Evolutionary conservation across 2,888 invertebrate genomes (phyloP).

Genomic region (Megastigmus dorsalis): DNA sequence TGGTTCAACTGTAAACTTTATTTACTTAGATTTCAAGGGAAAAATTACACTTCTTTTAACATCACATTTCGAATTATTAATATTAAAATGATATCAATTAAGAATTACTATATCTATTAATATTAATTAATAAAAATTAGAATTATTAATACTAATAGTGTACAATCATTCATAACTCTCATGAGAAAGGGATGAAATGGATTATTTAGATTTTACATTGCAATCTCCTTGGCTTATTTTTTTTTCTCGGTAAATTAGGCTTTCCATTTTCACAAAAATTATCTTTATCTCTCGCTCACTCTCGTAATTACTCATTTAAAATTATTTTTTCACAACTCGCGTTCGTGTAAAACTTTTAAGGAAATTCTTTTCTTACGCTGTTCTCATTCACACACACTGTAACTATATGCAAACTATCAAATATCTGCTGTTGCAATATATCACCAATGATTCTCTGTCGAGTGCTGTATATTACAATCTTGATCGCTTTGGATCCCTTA

Average conservation of each 20-base stretch:
- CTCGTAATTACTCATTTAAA: constrained; percentile 44
- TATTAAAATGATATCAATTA: constrained; percentile 72
- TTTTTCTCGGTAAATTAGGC: constrained; percentile 64
- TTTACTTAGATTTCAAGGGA: constrained; percentile 67
- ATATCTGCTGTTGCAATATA: constrained; percentile 61
- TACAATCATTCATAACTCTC: constrained; percentile 72
- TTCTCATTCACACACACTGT: constrained; percentile 56
- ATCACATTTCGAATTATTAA: constrained; percentile 73
- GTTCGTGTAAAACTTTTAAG: constrained; percentile 54
- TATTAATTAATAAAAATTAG: constrained; percentile 71
- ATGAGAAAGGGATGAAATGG: constrained; percentile 60
- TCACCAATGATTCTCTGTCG: constrained; percentile 60
- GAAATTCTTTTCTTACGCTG: constrained; percentile 49
- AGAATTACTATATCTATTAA: constrained; percentile 69
- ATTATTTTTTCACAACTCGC: constrained; percentile 43
- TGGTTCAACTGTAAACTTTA: constrained; percentile 71
- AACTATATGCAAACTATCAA: constrained; percentile 60
- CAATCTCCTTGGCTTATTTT: constrained; percentile 59
- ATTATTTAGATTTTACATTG: constrained; percentile 62
- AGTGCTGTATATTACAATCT: constrained; percentile 55
- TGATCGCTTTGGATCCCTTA: constrained; percentile 54
- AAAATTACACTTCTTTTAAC: constrained; percentile 70
- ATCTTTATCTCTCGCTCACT: constrained; percentile 47
- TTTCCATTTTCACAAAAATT: constrained; percentile 58
- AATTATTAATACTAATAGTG: constrained; percentile 74